Evolutionary conservation across 2,113 vertebrate genomes (phyloP).

Genomic region (Sapayoa aenigma): DNA sequence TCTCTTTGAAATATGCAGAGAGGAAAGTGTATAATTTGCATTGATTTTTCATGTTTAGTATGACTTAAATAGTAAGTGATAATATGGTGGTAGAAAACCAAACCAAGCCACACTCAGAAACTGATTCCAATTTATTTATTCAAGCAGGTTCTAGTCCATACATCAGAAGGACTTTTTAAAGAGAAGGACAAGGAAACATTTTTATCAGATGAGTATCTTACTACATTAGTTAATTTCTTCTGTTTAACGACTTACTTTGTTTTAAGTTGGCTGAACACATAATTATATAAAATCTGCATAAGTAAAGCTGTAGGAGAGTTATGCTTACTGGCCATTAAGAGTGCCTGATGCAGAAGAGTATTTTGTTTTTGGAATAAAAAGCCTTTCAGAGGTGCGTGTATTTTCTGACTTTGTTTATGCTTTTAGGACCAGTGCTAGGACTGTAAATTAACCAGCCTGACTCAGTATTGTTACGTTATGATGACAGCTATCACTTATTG

Average conservation of each 20-base stretch:
- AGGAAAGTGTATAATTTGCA: neutral
- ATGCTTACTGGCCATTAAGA: neutral
- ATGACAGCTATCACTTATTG: neutral
- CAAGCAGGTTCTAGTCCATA: neutral
- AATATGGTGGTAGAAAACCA: neutral
- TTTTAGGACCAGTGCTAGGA: neutral
- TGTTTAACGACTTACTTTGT: neutral
- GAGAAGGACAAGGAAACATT: neutral
- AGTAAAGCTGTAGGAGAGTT: neutral
- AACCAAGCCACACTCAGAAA: neutral
- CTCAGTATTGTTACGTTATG: accelerated
- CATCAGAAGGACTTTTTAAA: neutral
- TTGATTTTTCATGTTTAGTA: neutral
- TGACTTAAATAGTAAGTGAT: neutral
- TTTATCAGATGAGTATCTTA: neutral
- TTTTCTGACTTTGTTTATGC: neutral
- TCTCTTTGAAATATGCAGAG: neutral
- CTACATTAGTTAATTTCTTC: neutral
- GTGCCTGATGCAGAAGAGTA: neutral
- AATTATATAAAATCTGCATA: no score
- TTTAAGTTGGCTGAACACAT: slow-evolving; percentile 2
- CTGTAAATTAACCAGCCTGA: neutral
- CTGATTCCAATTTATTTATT: neutral
- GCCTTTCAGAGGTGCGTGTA: neutral
- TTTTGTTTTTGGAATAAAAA: neutral